Percentiles rank a stretch among this genome's conserved stretches.
phyloP scores from a whole-genome alignment of 2,113 vertebrate species.

The Sinocyclocheilus anophthalmus region DNA sequence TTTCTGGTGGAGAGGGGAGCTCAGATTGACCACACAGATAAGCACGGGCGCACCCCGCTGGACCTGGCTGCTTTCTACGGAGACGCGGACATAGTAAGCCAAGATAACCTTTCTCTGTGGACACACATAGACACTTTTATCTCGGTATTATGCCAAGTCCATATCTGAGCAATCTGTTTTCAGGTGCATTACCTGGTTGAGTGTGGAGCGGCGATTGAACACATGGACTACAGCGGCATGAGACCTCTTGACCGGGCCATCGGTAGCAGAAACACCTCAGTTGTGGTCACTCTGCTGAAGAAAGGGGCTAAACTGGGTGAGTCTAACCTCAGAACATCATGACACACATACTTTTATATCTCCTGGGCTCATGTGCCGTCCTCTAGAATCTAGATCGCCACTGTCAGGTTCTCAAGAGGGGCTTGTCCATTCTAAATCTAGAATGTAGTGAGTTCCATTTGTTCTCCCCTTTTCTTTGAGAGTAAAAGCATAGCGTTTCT shows the following conservation, averaged over 20 bases:
- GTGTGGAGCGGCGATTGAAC: conserved; percentile 88
- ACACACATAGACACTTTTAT: not conserved
- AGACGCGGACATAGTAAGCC: conserved; percentile 90
- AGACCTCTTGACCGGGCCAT: conserved; percentile 85
- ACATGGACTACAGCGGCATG: conserved; percentile 86
- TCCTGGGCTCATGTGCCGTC: not conserved
- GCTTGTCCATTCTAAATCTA: conserved; percentile 43
- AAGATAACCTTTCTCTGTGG: not conserved
- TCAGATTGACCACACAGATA: conserved; percentile 87
- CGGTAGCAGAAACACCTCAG: conserved; percentile 88
- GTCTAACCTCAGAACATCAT: conserved; percentile 27
- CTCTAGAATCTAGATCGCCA: conserved; percentile 40
- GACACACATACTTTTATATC: conserved; percentile 28
- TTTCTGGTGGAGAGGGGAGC: conserved; percentile 90
- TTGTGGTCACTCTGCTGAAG: conserved; percentile 88
- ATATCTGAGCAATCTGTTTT: not conserved
- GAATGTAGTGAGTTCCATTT: conserved; percentile 19
- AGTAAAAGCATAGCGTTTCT: conserved; percentile 39
- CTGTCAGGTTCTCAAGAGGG: conserved; percentile 38
- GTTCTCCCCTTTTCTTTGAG: not conserved
- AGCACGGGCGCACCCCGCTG: conserved; percentile 90
- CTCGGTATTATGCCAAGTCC: not conserved
- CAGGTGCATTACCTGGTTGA: conserved; percentile 95
- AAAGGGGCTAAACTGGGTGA: conserved; percentile 93
- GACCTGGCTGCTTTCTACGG: conserved; percentile 95